Conservation (phyloP, 2,888 invertebrate species). For the Homarus gammarus region DNA sequence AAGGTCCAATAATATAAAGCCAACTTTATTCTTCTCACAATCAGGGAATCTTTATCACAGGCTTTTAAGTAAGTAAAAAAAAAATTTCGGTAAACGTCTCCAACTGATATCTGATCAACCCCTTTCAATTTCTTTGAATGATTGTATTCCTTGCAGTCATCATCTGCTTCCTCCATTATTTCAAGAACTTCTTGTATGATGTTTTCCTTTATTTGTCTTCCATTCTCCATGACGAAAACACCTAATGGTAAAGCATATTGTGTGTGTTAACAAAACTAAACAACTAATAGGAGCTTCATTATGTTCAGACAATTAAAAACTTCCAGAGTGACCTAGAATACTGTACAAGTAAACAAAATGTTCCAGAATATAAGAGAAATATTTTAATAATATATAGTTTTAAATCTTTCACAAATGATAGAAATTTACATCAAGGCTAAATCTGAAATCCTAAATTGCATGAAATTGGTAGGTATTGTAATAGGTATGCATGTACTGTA, state of each 20-base stretch:
- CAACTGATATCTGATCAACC: slow-evolving; percentile 78
- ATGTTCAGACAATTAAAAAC: too few relatives aligned
- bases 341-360: too few relatives aligned
- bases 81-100: slow-evolving; percentile 79
- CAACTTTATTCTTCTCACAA: slow-evolving; percentile 78
- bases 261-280: too few relatives aligned
- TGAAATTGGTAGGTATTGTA: too few relatives aligned
- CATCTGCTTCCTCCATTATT: slow-evolving; percentile 40
- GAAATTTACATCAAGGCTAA: too few relatives aligned
- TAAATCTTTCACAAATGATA: too few relatives aligned
- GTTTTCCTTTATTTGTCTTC: slow-evolving; percentile 27
- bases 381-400: too few relatives aligned
- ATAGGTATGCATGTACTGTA: too few relatives aligned
- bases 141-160: slow-evolving; percentile 8
- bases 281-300: too few relatives aligned
- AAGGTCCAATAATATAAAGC: slow-evolving; percentile 84
- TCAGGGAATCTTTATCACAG: slow-evolving; percentile 78
- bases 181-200: slow-evolving; percentile 37
- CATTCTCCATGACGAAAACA: slow-evolving; percentile 48
- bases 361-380: too few relatives aligned
- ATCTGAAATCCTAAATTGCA: too few relatives aligned
- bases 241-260: slow-evolving; percentile 25
- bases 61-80: slow-evolving; percentile 80
- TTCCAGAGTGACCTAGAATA: too few relatives aligned
- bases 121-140: not conserved